Percentiles rank a stretch among this genome's conserved stretches.
Conservation (phyloP, 2,113 vertebrate species). For the Notechis scutatus region DNA sequence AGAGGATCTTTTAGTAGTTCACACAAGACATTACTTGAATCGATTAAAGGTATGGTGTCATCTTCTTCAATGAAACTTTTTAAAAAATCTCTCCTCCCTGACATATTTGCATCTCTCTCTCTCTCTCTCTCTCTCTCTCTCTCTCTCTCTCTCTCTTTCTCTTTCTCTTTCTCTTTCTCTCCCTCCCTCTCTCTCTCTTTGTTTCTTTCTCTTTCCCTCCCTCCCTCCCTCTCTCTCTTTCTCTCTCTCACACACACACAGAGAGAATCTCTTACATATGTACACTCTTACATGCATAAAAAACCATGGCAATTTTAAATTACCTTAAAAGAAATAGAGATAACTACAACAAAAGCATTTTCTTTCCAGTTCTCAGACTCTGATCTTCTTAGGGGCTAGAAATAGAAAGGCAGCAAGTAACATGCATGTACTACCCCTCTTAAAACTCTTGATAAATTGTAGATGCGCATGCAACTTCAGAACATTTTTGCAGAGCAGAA, state of each 20-base stretch:
- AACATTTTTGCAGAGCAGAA: neutral
- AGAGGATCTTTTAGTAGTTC: conserved; percentile 74
- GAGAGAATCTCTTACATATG: neutral
- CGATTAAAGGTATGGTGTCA: conserved; percentile 82
- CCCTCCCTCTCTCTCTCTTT: accelerated
- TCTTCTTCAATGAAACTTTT: conserved; percentile 10
- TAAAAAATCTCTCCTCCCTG: too few species aligned
- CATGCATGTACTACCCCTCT: neutral
- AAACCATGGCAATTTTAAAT: neutral
- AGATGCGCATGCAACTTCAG: neutral
- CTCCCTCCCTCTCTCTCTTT: too few species aligned
- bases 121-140: too few species aligned
- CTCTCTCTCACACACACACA: neutral
- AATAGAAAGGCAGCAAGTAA: neutral
- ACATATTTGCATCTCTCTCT: neutral
- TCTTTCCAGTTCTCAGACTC: neutral
- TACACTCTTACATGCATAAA: neutral
- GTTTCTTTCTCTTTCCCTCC: too few species aligned
- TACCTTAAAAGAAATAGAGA: neutral
- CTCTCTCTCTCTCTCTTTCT: too few species aligned
- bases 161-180: too few species aligned
- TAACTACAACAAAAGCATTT: neutral
- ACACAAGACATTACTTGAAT: conserved; percentile 82
- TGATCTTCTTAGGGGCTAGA: neutral
- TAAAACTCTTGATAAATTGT: neutral